These are phyloP conservation scores for Dynastes maya DNA, from an alignment of 2,888 invertebrate genomes.

Conservation along the genomic window DNA sequence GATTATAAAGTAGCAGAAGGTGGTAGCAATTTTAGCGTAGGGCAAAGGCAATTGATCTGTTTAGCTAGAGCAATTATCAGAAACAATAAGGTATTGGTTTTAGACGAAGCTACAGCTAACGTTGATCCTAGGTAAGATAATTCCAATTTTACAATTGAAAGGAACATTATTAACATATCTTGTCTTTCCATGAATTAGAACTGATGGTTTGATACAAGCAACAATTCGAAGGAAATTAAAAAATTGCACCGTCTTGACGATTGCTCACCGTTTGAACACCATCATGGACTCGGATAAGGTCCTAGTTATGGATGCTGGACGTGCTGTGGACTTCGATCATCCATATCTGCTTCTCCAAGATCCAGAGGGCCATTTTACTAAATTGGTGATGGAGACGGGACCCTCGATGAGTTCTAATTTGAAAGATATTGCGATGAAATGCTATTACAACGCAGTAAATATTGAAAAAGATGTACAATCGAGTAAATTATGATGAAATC, in stretches of 20 bases:
- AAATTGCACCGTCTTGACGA: slow-evolving; percentile 90
- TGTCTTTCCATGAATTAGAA: slow-evolving; percentile 71
- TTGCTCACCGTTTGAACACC: slow-evolving; percentile 92
- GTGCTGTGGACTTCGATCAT: slow-evolving; percentile 81
- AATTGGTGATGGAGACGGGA: slow-evolving; percentile 83
- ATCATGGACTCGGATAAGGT: slow-evolving; percentile 94
- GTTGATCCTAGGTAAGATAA: slow-evolving; percentile 85
- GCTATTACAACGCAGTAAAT: slow-evolving; percentile 64
- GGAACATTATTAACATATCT: not conserved
- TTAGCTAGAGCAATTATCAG: slow-evolving; percentile 90
- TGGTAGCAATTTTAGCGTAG: slow-evolving; percentile 90
- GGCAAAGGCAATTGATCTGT: slow-evolving; percentile 91
- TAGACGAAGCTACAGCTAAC: slow-evolving; percentile 95
- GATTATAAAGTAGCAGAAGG: slow-evolving; percentile 81
- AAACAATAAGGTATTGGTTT: slow-evolving; percentile 86
- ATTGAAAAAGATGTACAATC: not conserved
- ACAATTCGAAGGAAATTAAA: slow-evolving; percentile 86
- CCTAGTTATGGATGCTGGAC: slow-evolving; percentile 88
- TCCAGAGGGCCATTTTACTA: slow-evolving; percentile 75
- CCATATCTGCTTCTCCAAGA: slow-evolving; percentile 78
- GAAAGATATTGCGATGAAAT: slow-evolving; percentile 70
- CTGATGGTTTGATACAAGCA: slow-evolving; percentile 87
- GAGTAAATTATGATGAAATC: not conserved
- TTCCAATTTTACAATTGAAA: slow-evolving; percentile 53
- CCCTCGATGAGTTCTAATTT: slow-evolving; percentile 73